Base-by-base conservation (phyloP, 2,113 vertebrate genomes). In the Lepidiolamprologus cunningtoni region DNA sequence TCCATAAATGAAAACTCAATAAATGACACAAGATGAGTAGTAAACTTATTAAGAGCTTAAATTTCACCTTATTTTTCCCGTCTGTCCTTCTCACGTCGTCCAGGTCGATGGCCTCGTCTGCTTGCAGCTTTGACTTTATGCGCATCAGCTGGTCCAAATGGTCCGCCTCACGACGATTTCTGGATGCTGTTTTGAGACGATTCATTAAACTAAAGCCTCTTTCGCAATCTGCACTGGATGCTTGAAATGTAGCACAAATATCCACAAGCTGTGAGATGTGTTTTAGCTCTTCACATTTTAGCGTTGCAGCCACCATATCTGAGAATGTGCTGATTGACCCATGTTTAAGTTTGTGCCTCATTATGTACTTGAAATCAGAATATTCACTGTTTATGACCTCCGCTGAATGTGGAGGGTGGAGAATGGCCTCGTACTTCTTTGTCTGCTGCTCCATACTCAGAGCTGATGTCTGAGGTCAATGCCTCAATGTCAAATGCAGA, bases 131-230 rank as follows among this genome's bases (percentile, higher is more conserved):
- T 33, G 31, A 33, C 31, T 33, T 33, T 33, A 33, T 33, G 3
- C 31, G 3, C 0, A 33, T 33, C 31, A 33, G 31, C 31, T 33
- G 31, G 31, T 33, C 31, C 31, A 33, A 33, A 0, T 33, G 31
- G 31, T 33, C 31, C 31, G 0, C 31, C 7, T 33, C 83, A 86
- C 55, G 80, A 86, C 11, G 5, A 88, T 88, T 88, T 83, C 76
- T 86, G 81, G 87, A 81, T 84, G 28, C 23, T 84, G 84, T 81
- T 81, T 84, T 88, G 31, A 33, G 0, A 33, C 4, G 28, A 80
- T 89, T 86, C 88, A 89, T 81, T 31, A 86, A 81, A 80, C 84
- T 80, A 40, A 87, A 84, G 1, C 58, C 84, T 86, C 40, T 86
- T 71, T 89, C 40, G 33, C 19, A 84, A 76, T 84, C 88, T 83